Conservation (phyloP, 2,113 vertebrate species). For the Tylochromis polylepis region DNA sequence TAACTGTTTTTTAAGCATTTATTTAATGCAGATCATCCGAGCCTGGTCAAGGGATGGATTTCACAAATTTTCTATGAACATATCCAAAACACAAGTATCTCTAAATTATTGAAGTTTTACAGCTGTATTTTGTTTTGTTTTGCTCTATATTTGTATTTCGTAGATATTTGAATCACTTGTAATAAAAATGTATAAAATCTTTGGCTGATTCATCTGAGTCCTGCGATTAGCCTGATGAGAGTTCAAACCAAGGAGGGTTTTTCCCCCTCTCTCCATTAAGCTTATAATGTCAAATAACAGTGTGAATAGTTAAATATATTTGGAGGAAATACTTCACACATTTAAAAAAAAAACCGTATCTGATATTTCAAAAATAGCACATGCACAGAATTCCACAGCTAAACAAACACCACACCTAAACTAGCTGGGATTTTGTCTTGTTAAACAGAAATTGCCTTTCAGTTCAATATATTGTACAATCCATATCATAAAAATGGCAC, state of each 20-base stretch:
- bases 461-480: neutral
- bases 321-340: neutral
- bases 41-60: neutral
- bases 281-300: neutral
- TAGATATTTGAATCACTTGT: neutral
- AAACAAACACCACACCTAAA: neutral
- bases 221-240: neutral
- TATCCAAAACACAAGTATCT: neutral
- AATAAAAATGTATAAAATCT: neutral
- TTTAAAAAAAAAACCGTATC: rapidly evolving
- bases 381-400: neutral
- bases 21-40: neutral
- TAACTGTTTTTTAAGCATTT: neutral
- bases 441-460: neutral
- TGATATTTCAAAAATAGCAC: neutral
- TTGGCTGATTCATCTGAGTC: neutral
- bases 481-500: neutral
- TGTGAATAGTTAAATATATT: neutral
- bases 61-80: neutral
- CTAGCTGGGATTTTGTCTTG: neutral
- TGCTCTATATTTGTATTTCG: neutral
- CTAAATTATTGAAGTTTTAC: neutral
- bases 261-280: neutral
- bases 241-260: neutral
- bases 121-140: neutral